phyloP scores from a whole-genome alignment of 2,113 vertebrate genomes.

The Lipophrys pholis region DNA sequence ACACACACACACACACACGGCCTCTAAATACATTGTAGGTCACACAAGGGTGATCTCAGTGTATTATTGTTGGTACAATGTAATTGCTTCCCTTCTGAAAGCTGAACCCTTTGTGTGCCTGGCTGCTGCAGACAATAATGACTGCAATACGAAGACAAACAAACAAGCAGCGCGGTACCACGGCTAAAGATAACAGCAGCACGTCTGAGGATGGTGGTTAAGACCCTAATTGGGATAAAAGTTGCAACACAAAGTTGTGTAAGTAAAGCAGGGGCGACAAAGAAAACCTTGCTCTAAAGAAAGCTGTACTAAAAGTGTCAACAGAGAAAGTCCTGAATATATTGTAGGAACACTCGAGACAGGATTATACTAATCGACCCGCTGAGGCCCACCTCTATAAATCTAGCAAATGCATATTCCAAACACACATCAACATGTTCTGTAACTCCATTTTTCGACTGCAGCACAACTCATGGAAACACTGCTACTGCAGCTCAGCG shows the following conservation, averaged over 20 bases:
- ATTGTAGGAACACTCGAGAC: neutral
- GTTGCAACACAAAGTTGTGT: neutral
- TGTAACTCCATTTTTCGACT: too few relatives aligned
- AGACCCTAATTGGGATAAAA: neutral
- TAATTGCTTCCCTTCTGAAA: constrained; percentile 43
- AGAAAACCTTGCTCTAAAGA: neutral
- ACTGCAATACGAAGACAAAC: constrained; percentile 21
- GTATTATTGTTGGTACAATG: constrained; percentile 32
- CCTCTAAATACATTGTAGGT: constrained; percentile 40
- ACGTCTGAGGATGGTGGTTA: neutral
- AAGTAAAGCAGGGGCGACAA: neutral
- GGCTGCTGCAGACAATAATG: neutral
- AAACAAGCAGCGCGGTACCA: neutral
- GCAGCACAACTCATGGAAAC: neutral
- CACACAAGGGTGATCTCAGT: constrained; percentile 20
- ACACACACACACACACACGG: neutral
- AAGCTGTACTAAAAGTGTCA: neutral
- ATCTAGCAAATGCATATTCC: neutral
- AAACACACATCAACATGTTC: too few relatives aligned
- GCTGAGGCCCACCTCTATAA: neutral
- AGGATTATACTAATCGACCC: neutral
- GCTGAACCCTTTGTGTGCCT: constrained; percentile 10
- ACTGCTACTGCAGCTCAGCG: neutral
- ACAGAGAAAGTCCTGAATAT: neutral
- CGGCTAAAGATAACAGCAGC: constrained; percentile 5